These are phyloP conservation scores for Micrasema minimum DNA, from an alignment of 1,140 invertebrate species.

Conservation along the genomic window DNA sequence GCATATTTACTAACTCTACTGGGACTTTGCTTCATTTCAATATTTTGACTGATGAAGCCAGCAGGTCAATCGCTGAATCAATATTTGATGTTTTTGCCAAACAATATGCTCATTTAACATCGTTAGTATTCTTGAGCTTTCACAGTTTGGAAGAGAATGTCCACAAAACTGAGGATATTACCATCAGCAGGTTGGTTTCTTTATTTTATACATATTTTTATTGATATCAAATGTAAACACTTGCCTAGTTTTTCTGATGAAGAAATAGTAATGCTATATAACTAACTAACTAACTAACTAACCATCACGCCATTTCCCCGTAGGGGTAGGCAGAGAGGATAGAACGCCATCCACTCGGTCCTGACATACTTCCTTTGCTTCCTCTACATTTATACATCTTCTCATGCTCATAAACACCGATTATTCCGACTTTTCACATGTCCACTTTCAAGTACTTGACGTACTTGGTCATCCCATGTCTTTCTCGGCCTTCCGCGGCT, in stretches of 20 bases:
- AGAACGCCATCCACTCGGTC: too few species aligned
- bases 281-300: too few species aligned
- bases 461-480: too few species aligned
- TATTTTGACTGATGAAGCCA: conserved; percentile 75
- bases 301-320: too few species aligned
- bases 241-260: too few species aligned
- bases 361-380: too few species aligned
- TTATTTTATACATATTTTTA: conserved; percentile 84
- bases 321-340: too few species aligned
- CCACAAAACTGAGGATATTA: conserved; percentile 71
- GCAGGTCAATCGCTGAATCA: conserved; percentile 70
- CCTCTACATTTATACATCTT: too few species aligned
- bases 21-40: conserved; percentile 71
- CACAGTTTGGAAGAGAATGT: conserved; percentile 75
- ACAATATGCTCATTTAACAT: conserved; percentile 52
- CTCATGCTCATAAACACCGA: too few species aligned
- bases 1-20: conserved; percentile 1
- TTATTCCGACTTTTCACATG: too few species aligned
- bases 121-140: conserved; percentile 59
- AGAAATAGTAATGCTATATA: neutral
- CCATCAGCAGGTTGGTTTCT: conserved; percentile 76
- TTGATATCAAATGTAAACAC: conserved; percentile 71
- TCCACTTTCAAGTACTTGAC: too few species aligned
- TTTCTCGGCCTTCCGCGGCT: too few species aligned
- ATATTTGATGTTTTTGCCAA: conserved; percentile 63